A percentile compares a stretch with the other conserved stretches of the same genome.
These are phyloP conservation scores for Amblyornis subalaris DNA, from an alignment of 2,113 vertebrate species.

Conservation along the genomic window DNA sequence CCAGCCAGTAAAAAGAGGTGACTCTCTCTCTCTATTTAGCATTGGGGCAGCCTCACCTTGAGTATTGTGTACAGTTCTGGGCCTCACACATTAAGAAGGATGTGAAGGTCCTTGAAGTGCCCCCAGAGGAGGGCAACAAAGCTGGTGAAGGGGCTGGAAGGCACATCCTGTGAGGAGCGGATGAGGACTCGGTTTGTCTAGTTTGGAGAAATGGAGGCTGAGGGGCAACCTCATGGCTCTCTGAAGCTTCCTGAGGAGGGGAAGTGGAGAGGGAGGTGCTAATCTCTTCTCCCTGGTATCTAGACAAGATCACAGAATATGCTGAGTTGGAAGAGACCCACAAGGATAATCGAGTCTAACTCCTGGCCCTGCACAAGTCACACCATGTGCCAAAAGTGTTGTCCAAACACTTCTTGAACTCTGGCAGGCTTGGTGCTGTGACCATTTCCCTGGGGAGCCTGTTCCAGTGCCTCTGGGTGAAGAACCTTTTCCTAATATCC, in stretches of 20 bases:
- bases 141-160: background rate
- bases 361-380: too few relatives aligned
- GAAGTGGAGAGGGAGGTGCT: background rate
- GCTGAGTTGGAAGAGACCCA: background rate
- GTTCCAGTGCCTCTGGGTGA: background rate
- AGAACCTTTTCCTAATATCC: background rate
- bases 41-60: background rate
- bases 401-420: background rate
- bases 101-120: background rate
- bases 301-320: background rate
- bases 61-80: background rate
- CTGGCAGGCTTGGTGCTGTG: background rate
- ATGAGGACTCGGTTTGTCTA: background rate
- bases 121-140: background rate
- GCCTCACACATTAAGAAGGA: background rate
- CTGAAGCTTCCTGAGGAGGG: background rate
- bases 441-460: background rate
- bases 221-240: background rate
- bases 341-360: background rate
- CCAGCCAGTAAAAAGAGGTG: background rate
- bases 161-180: background rate
- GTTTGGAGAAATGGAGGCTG: background rate
- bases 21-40: background rate
- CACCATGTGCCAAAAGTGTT: background rate
- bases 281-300: background rate